Conservation (phyloP, 2,797 vertebrate species). For the Cossypha polioptera region DNA sequence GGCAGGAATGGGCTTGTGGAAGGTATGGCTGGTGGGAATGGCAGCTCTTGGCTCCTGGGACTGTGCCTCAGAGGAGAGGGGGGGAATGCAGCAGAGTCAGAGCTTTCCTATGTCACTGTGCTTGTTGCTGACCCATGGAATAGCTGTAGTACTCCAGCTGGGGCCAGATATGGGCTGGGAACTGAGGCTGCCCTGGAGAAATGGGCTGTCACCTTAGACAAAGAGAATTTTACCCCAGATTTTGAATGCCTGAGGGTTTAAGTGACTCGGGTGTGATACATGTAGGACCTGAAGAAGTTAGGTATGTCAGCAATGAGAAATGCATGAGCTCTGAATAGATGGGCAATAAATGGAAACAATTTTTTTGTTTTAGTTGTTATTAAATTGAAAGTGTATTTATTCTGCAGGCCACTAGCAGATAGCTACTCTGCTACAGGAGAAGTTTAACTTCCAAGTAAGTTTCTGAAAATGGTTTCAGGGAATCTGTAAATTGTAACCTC, state of each 20-base stretch:
- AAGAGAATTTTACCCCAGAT: not conserved
- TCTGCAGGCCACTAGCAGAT: not conserved
- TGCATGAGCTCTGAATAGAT: not conserved
- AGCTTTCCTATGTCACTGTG: not conserved
- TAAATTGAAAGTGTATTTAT: not conserved
- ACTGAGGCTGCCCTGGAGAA: not conserved
- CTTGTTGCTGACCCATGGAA: not conserved
- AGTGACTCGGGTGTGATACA: not conserved
- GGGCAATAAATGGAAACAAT: not conserved
- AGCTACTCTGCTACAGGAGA: not conserved
- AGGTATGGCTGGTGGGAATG: slow-evolving; percentile 14
- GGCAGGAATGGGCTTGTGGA: slow-evolving; percentile 38
- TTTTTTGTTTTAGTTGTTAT: not conserved
- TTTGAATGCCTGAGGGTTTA: not conserved
- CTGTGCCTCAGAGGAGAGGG: not conserved
- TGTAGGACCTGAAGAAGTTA: not conserved
- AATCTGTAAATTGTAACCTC: not conserved
- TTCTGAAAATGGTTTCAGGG: not conserved
- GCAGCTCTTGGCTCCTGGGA: not conserved
- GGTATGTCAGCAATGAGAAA: not conserved
- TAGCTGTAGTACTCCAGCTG: not conserved
- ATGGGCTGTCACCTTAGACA: not conserved
- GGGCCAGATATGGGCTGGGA: not conserved
- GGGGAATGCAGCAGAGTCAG: rapidly evolving
- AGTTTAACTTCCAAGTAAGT: not conserved